Base-by-base conservation (phyloP, 2,888 invertebrate genomes). In the Drosophila nr. fundita region DNA sequence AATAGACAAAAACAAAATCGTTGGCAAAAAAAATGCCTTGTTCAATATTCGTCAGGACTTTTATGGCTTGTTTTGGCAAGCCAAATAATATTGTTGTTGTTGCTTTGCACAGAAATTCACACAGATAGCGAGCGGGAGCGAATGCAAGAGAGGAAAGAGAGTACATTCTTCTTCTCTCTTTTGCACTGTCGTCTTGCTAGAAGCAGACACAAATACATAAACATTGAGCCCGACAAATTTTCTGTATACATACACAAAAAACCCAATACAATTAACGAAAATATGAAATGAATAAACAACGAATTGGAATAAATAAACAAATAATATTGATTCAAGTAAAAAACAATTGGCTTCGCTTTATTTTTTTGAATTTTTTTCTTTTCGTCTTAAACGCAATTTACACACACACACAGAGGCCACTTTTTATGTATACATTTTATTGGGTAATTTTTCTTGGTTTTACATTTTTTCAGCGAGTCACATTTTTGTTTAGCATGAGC, bases 41-140 rank as follows among this genome's bases (percentile, higher is more conserved):
- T 70, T 62, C 40, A 24, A 66, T 52, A 15, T 45, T 24, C 45
- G 8, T 32, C 36, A 53, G 30, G 75, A 75, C 76, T 78, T 80
- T 57, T 76, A 80, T 80, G 77, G 81, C 80, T 80, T 78, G 80
- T 78, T 80, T 78, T 77, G 57, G 50, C 55, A 73, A 57, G 55
- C 63, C 73, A 65, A 72, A 76, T 53, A 61, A 59, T 63, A 63
- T 70, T 78, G 60, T 24, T 78, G 59, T 57, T 76, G 48, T 68
- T 52, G 60, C 42, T 61, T 54, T 59, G 55, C 48, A 62, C 18
- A 24, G 57, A 40, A 40, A 21, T n/a, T 29, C n/a, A 29, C 50
- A 29, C 13, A 48, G 4, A 50, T 11, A 29, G 18, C 18, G 27
- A 29, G 27, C 18, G 49, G 29, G 18, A 11, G 18, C 45, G 45